Evolutionary conservation across 2,797 vertebrate species (phyloP), one percentile per base, ranked within the genome.

Genomic region (Xiphorhynchus erythropygius): DNA sequence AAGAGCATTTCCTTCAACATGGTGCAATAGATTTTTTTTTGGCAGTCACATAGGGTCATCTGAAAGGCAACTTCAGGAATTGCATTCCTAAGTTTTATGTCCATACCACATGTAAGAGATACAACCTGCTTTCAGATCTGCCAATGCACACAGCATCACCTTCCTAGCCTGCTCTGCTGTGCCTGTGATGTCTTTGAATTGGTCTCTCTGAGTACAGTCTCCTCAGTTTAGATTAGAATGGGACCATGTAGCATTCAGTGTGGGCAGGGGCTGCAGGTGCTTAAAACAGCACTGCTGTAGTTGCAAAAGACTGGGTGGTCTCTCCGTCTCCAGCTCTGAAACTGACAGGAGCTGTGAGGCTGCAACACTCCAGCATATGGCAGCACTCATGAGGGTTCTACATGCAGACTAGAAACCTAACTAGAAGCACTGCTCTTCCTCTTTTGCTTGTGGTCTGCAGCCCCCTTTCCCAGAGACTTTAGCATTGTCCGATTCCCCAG

Each of bases 201-300:
- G 50, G 37, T n/a, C 27, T 60, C 35, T 41, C 47, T 24, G 32
- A 55, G 68, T 24, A 55, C 4, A 2, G 47, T 2, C 10, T 9
- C 33, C 18, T 15, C 46, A 33, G 12, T 52, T 81, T 24, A 50
- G 67, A 19, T 17, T 68, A 65, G 27, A 84, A 62, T 3, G 17
- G 47, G 52, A 74, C 13, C 0, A 0, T 2, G 8, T 1, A 59
- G 18, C 27, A 44, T 30, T 32, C 77, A 53, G 74, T 0, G 0
- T 6, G 33, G 23, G 25, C 32, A 46, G n/a, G 24, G 18, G 27
- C 59, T 87, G 50, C 22, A 37, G 24, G 5, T 39, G 22, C 33
- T 62, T 75, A 27, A 64, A 67, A 44, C 4, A 56, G 30, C 32
- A 41, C 17, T 56, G 18, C 13, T 71, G 25, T 7, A 63, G 47